Evolutionary conservation across 2,113 vertebrate genomes (phyloP).

Genomic region (Cygnus atratus): DNA sequence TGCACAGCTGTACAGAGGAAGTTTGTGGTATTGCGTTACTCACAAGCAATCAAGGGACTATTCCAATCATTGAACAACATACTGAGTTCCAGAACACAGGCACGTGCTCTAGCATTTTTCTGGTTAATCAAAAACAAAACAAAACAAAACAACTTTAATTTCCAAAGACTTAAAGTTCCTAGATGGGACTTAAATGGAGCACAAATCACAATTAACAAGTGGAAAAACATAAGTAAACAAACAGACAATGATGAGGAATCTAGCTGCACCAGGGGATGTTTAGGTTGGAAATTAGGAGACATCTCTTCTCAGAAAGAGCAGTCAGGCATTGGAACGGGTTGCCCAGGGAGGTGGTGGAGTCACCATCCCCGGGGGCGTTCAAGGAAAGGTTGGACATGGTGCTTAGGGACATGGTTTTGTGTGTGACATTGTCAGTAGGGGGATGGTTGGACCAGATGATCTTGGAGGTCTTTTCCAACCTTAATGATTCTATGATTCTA

Average conservation of each 20-base stretch:
- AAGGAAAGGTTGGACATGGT: too few relatives aligned
- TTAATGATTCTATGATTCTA: too few relatives aligned
- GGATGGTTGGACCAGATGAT: too few relatives aligned
- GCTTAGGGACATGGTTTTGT: too few relatives aligned
- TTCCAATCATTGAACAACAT: not conserved
- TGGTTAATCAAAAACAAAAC: not conserved
- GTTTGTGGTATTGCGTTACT: not conserved
- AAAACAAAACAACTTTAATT: not conserved
- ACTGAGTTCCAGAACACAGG: not conserved
- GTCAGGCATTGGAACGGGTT: too few relatives aligned
- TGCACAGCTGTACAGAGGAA: not conserved
- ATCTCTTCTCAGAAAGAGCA: too few relatives aligned
- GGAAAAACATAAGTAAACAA: not conserved
- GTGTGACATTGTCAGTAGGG: too few relatives aligned
- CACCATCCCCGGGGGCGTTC: too few relatives aligned
- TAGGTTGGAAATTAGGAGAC: too few relatives aligned
- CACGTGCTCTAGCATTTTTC: not conserved
- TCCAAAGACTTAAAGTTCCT: not conserved
- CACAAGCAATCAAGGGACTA: not conserved
- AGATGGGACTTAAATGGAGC: not conserved
- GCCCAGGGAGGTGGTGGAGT: too few relatives aligned
- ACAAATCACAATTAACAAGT: not conserved
- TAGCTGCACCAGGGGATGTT: not conserved
- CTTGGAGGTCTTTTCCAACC: too few relatives aligned
- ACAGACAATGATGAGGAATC: not conserved